phyloP scores from a whole-genome alignment of 1,140 invertebrate genomes.

The Psix sp. region DNA sequence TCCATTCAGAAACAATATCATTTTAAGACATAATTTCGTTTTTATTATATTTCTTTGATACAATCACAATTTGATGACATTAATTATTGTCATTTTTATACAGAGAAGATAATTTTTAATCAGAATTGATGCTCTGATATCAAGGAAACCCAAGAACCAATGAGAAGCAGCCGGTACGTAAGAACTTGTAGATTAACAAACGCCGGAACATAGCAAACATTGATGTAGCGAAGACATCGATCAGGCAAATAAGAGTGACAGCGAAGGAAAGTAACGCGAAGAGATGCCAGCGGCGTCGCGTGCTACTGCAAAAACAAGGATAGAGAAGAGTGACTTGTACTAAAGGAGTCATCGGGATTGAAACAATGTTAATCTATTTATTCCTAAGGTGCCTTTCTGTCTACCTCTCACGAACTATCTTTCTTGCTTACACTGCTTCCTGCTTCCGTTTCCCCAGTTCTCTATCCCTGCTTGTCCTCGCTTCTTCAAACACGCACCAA shows the following conservation, averaged over 20 bases:
- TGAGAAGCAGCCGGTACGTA: neutral
- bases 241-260: constrained; percentile 53
- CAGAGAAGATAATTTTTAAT: too few species aligned
- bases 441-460: constrained; percentile 15
- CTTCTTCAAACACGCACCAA: constrained; percentile 56
- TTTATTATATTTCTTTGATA: too few species aligned
- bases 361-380: constrained; percentile 70
- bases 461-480: constrained; percentile 29
- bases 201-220: constrained; percentile 37
- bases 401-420: neutral
- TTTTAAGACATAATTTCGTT: too few species aligned
- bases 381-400: constrained; percentile 50
- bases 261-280: constrained; percentile 50
- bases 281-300: constrained; percentile 53
- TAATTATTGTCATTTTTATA: too few species aligned
- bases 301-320: constrained; percentile 54
- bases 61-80: too few species aligned
- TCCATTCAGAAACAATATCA: too few species aligned
- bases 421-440: constrained; percentile 14
- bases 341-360: constrained; percentile 62
- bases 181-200: constrained; percentile 35
- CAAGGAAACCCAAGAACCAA: constrained; percentile 14
- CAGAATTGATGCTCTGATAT: constrained; percentile 2
- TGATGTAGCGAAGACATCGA: constrained; percentile 44
- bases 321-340: constrained; percentile 56